Base-by-base conservation (phyloP, 2,797 vertebrate species). In the Otolemur crassicaudatus region DNA sequence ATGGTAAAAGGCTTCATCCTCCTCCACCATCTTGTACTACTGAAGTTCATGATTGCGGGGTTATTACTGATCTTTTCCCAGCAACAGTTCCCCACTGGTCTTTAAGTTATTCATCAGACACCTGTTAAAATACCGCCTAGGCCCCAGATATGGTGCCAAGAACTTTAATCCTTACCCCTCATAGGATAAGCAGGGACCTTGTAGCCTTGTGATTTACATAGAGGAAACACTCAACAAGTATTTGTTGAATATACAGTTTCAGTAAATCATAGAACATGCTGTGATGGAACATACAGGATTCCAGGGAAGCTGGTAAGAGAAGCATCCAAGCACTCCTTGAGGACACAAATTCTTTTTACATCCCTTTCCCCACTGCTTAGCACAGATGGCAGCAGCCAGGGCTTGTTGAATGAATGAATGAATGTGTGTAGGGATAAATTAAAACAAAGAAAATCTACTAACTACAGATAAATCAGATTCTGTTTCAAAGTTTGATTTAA, bases 401-500 rank as follows among this genome's bases (percentile, higher is more conserved):
- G 91, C 76, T 90, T 80, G 72, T 31, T 67, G 70, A 94, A 34
- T 76, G 61, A 93, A 72, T 65, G 25, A 61, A 46, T 34, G 61
- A 49, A 46, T 43, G 27, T 19, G 56, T 43, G 27, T 19, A 49
- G 37, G 46, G 67, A 86, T 91, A 77, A 60, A 82, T 94, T 34
- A 72, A 91, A 89, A 60, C 14, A 53, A 65, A 88, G 20, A 89
- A 49, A 72, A 90, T 10, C 58, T 70, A 43, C 58, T 69, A 29
- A n/a, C 65, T 61, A 76, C 87, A 81, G 86, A 70, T 82, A 77
- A 94, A 90, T 69, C 46, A 53, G 58, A 84, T 61, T 92, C 81
- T 88, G 22, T 77, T 85, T 82, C 89, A 87, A 84, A 90, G 73
- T 77, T 96, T 80, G 81, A 37, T 65, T 75, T 75, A 65, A 27